phyloP scores from a whole-genome alignment of 2,888 invertebrate species.

The Drosophila prolongata region DNA sequence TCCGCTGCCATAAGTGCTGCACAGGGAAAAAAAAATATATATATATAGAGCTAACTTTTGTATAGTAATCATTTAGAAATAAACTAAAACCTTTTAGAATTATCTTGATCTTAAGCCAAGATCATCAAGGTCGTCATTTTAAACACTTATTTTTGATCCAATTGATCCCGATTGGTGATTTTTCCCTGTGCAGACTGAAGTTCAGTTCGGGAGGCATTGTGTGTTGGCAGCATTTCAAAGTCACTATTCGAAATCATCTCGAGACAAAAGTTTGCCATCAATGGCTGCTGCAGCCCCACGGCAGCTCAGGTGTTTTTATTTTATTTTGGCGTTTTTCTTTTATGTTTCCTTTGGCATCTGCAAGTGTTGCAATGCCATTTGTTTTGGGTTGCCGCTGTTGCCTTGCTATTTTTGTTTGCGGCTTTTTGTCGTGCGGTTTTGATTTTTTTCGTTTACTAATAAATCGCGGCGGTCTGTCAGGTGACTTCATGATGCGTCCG shows the following conservation, averaged over 20 bases:
- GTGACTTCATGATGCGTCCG: constrained; percentile 48
- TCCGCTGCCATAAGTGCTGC: constrained; percentile 33
- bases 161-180: neutral
- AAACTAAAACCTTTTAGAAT: too few relatives aligned
- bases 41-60: neutral
- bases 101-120: too few relatives aligned
- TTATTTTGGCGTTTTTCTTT: constrained; percentile 22
- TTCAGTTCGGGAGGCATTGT: constrained; percentile 53
- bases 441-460: constrained; percentile 47
- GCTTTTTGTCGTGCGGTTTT: constrained; percentile 54
- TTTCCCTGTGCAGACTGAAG: constrained; percentile 40
- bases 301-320: constrained; percentile 58
- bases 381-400: constrained; percentile 41
- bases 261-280: constrained; percentile 57
- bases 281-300: constrained; percentile 37
- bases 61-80: too few relatives aligned
- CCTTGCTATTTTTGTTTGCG: constrained; percentile 37
- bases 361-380: constrained; percentile 67
- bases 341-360: constrained; percentile 38
- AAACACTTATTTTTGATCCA: too few relatives aligned
- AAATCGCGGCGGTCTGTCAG: constrained; percentile 57
- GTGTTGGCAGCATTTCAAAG: constrained; percentile 58
- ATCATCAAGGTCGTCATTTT: too few relatives aligned
- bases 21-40: constrained; percentile 2
- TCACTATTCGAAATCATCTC: constrained; percentile 63